phyloP scores from a whole-genome alignment of 2,113 vertebrate species.

The Semicossyphus pulcher region DNA sequence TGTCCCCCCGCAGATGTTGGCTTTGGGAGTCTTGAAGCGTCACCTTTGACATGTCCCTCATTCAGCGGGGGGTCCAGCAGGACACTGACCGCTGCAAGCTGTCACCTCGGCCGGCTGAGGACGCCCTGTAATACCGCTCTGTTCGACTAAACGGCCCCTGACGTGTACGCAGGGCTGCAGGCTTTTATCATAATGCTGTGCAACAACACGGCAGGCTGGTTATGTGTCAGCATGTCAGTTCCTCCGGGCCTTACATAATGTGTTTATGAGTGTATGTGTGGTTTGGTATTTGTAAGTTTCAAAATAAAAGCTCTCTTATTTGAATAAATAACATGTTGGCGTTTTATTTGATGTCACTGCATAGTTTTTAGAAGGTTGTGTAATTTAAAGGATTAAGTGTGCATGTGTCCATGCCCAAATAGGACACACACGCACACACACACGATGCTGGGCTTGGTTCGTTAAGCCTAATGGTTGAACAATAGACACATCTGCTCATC shows the following conservation, averaged over 20 bases:
- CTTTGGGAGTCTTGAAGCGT: slow-evolving; percentile 91
- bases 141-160: slow-evolving; percentile 72
- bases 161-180: slow-evolving; percentile 33
- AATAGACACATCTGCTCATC: slow-evolving; percentile 93
- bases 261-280: neutral
- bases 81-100: slow-evolving; percentile 89
- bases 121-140: slow-evolving; percentile 74
- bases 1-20: slow-evolving; percentile 89
- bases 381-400: slow-evolving; percentile 26
- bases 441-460: slow-evolving; percentile 84
- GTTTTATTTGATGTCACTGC: slow-evolving; percentile 7
- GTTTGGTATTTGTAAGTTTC: neutral
- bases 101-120: slow-evolving; percentile 82
- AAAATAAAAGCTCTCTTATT: slow-evolving; percentile 35
- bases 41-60: slow-evolving; percentile 91
- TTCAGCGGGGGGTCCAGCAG: slow-evolving; percentile 82
- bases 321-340: neutral
- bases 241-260: slow-evolving; percentile 1
- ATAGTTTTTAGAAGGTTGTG: neutral
- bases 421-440: slow-evolving; percentile 44
- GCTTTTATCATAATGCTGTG: slow-evolving; percentile 6
- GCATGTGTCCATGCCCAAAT: slow-evolving; percentile 32
- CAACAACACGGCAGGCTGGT: slow-evolving; percentile 11
- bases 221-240: slow-evolving; percentile 44
- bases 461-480: slow-evolving; percentile 90